These are phyloP conservation scores for Gastracanthus pulcherrimus DNA, from an alignment of 2,888 invertebrate species.

Conservation along the genomic window DNA sequence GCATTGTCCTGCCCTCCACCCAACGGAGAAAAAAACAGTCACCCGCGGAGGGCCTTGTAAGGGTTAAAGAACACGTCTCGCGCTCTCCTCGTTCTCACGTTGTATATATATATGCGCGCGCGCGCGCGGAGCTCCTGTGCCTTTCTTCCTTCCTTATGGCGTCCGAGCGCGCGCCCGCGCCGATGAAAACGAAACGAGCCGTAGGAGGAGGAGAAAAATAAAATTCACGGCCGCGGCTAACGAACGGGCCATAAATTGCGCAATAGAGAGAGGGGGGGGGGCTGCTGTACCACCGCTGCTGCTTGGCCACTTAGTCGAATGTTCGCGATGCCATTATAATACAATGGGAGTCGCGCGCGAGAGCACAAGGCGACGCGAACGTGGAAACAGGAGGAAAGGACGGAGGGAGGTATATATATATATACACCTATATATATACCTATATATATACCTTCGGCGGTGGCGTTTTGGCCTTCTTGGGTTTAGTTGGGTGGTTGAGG, in stretches of 20 bases:
- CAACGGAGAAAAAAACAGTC: conserved; percentile 9
- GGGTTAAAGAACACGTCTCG: conserved; percentile 48
- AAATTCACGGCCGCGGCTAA: conserved; percentile 58
- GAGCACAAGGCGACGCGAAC: background rate
- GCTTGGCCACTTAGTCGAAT: conserved; percentile 65
- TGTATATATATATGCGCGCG: too few relatives aligned
- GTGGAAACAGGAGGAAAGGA: too few relatives aligned
- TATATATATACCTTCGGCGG: background rate
- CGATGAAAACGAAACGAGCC: background rate
- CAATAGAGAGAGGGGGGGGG: conserved; percentile 68
- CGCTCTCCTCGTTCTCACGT: conserved; percentile 50
- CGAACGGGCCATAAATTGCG: conserved; percentile 72
- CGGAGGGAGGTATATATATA: too few relatives aligned
- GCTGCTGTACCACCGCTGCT: conserved; percentile 37
- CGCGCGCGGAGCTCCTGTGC: too few relatives aligned
- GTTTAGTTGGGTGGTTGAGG: background rate
- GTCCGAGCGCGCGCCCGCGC: too few relatives aligned
- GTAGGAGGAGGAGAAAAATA: background rate
- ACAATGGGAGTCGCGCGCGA: conserved; percentile 67
- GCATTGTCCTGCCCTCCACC: conserved; percentile 26
- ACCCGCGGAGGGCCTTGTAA: conserved; percentile 31
- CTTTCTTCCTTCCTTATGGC: conserved; percentile 6
- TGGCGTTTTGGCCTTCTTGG: background rate
- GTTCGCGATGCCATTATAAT: conserved; percentile 73
- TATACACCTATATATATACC: too few relatives aligned